Evolutionary conservation across 2,888 invertebrate species (phyloP), one percentile per base, ranked within the genome.

Genomic region (Drosophila anomalata): DNA sequence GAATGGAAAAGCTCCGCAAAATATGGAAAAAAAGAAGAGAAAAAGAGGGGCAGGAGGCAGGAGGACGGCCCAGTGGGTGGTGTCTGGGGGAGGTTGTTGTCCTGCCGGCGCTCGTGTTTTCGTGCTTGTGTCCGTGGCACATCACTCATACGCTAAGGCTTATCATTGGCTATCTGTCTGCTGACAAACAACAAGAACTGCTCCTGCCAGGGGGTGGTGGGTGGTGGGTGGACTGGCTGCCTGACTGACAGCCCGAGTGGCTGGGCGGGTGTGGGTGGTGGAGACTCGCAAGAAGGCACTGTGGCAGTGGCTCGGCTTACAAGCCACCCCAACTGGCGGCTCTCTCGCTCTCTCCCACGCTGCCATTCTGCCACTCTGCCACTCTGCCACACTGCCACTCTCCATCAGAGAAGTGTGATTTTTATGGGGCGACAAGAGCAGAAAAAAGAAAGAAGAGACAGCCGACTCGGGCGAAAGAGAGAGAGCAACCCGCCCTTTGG

Each of bases 101-200:
- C 71, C 71, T 63, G 57, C 22, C 36, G 36, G 36, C 58, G 65
- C 65, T 65, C 70, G 52, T 53, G 60, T 69, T 65, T 52, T 61
- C 59, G 41, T 70, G 68, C 46, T 22, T 46, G 41, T 50, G 58
- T 69, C 70, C 70, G 47, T 70, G 59, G 78, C 73, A 83, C 80
- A 87, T 83, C 87, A 83, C 81, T 83, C 81, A 83, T 83, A 84
- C 85, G 85, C 78, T 76, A 74, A 84, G 84, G 84, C 85, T 83
- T 83, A 83, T 83, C 82, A 83, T 83, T 83, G 82, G 82, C 87
- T 87, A 87, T 83, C 87, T 84, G 87, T 87, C 85, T 84, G 85
- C 85, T 83, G 87, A 78, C 82, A 82, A 78, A 76, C 77, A 76
- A 55, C 65, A 74, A 65, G 72, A 62, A 55, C 54, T 52, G 41